Percentiles rank a stretch among this genome's conserved stretches.
These are phyloP conservation scores for Alectura lathami DNA, from an alignment of 2,113 vertebrate genomes.

Conservation along the genomic window DNA sequence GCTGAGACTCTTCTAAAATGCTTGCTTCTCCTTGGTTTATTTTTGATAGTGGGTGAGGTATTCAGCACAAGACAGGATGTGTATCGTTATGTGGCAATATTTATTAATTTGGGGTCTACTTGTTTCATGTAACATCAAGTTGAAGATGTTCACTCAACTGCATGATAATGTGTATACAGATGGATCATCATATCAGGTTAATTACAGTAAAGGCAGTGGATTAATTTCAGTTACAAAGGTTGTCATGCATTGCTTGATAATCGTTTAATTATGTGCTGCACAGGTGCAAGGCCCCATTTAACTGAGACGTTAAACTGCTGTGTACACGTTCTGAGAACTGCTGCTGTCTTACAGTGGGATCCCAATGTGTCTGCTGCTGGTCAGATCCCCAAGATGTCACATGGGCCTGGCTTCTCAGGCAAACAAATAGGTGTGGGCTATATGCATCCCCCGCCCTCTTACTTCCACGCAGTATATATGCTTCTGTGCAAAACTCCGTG, in stretches of 20 bases:
- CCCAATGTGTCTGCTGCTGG: neutral
- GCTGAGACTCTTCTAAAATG: neutral
- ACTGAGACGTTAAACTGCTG: neutral
- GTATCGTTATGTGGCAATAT: neutral
- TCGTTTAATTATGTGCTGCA: neutral
- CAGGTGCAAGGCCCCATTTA: neutral
- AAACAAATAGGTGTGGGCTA: neutral
- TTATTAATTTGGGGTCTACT: neutral
- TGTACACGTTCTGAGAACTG: neutral
- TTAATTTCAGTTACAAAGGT: neutral
- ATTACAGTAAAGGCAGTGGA: neutral
- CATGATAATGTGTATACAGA: neutral
- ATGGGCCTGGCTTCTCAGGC: neutral
- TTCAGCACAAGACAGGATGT: neutral
- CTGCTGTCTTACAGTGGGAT: neutral
- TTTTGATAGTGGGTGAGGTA: neutral
- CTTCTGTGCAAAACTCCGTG: neutral
- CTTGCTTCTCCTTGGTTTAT: neutral
- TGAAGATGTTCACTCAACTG: neutral
- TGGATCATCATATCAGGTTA: neutral
- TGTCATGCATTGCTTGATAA: neutral
- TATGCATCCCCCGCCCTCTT: fast-evolving
- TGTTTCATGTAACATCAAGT: neutral
- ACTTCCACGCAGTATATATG: neutral
- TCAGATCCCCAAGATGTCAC: neutral